These are phyloP conservation scores for Elephantulus edwardii DNA, from an alignment of 2,113 vertebrate species.

Conservation along the genomic window DNA sequence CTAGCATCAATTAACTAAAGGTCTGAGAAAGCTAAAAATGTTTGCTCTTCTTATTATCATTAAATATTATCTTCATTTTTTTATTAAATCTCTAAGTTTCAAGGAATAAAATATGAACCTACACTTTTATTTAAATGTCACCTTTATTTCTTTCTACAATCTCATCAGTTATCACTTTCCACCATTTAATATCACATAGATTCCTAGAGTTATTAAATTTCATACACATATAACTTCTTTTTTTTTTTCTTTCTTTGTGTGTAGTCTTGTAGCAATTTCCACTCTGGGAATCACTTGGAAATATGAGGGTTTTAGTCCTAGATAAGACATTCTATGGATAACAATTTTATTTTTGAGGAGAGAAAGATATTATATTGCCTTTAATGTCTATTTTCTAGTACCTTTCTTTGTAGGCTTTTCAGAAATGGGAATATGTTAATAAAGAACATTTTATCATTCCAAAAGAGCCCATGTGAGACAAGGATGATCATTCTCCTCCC, in stretches of 20 bases:
- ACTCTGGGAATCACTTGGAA: neutral
- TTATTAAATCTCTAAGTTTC: conserved; percentile 29
- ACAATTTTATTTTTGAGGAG: neutral
- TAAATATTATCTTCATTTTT: neutral
- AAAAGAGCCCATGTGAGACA: too few species aligned
- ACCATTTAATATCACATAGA: neutral
- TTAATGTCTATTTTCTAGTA: neutral
- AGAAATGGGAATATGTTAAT: neutral
- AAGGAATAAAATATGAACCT: conserved; percentile 1
- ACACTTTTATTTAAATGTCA: conserved; percentile 12
- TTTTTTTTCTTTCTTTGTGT: neutral
- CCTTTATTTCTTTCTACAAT: neutral
- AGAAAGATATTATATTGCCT: neutral
- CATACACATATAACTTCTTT: neutral
- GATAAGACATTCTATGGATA: neutral
- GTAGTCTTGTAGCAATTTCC: neutral
- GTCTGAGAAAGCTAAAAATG: conserved; percentile 18
- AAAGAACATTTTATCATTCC: neutral
- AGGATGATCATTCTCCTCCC: too few species aligned
- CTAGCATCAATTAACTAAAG: conserved; percentile 44
- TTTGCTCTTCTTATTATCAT: conserved; percentile 38
- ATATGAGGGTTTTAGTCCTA: neutral
- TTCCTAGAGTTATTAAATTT: neutral
- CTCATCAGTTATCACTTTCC: neutral
- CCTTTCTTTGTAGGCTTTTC: neutral